Evolutionary conservation across 1,140 invertebrate species (phyloP).

Genomic region (Ips typographus): DNA sequence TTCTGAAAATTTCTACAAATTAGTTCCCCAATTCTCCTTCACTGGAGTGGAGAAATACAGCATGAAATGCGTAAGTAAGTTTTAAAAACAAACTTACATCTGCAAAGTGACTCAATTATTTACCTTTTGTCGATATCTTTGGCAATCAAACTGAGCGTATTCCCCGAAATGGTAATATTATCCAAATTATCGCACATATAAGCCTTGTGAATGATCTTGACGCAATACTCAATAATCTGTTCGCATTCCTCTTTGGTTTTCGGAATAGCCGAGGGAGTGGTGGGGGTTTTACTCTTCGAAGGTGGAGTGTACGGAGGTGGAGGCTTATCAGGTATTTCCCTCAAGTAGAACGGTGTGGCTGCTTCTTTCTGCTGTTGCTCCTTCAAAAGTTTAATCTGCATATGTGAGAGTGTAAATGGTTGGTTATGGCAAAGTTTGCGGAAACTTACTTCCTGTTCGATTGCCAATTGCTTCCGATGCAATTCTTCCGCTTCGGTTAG

Average conservation of each 20-base stretch:
- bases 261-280: constrained; percentile 52
- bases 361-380: constrained; percentile 58
- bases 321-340: constrained; percentile 72
- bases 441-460: constrained; percentile 59
- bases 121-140: constrained; percentile 50
- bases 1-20: too few species aligned
- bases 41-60: too few species aligned
- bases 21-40: too few species aligned
- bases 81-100: too few species aligned
- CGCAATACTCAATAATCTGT: constrained; percentile 53
- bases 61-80: too few species aligned
- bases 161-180: constrained; percentile 51
- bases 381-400: constrained; percentile 37
- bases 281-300: constrained; percentile 43
- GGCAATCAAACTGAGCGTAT: constrained; percentile 44
- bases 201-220: constrained; percentile 53
- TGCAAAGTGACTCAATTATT: too few species aligned
- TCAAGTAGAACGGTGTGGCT: constrained; percentile 59
- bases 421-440: neutral
- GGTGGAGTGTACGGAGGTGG: constrained; percentile 71
- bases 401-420: constrained; percentile 3
- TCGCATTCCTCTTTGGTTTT: constrained; percentile 55
- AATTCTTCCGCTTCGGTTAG: constrained; percentile 50
- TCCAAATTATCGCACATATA: constrained; percentile 52
- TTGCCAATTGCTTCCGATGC: constrained; percentile 58